Conservation (phyloP, 2,888 invertebrate genomes). For the Athrips mouffetella region DNA sequence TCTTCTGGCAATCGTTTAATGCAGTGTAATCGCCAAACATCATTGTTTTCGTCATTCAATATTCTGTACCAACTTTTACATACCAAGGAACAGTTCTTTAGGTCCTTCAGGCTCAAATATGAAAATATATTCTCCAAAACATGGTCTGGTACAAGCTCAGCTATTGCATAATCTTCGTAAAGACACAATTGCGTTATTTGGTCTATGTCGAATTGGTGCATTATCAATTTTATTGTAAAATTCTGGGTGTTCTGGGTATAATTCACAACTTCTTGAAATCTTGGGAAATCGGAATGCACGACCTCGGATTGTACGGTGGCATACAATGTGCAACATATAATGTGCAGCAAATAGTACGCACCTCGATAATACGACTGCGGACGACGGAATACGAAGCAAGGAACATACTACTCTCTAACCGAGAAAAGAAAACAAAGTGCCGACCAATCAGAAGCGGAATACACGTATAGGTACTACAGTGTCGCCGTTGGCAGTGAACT, state of each 20-base stretch:
- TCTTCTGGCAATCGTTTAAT: conserved; percentile 90
- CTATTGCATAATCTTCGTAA: conserved; percentile 72
- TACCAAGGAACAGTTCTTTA: conserved; percentile 92
- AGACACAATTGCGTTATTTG: neutral
- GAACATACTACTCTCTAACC: too few species aligned
- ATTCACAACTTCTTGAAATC: too few species aligned
- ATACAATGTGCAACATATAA: too few species aligned
- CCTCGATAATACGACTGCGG: too few species aligned
- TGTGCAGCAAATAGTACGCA: too few species aligned
- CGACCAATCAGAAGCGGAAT: too few species aligned
- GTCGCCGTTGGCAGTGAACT: too few species aligned
- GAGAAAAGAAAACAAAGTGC: too few species aligned
- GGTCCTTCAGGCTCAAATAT: conserved; percentile 90
- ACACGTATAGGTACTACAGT: too few species aligned
- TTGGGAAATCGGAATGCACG: too few species aligned
- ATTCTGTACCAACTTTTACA: conserved; percentile 96
- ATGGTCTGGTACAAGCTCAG: conserved; percentile 84
- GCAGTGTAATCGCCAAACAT: conserved; percentile 96
- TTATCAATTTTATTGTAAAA: neutral
- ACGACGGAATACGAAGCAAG: too few species aligned
- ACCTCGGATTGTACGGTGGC: too few species aligned
- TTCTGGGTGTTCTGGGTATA: neutral
- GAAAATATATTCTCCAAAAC: conserved; percentile 94
- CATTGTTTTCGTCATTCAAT: conserved; percentile 94
- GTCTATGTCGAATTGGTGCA: neutral